These are phyloP conservation scores for Geococcyx californianus DNA, from an alignment of 2,113 vertebrate genomes.

Conservation along the genomic window DNA sequence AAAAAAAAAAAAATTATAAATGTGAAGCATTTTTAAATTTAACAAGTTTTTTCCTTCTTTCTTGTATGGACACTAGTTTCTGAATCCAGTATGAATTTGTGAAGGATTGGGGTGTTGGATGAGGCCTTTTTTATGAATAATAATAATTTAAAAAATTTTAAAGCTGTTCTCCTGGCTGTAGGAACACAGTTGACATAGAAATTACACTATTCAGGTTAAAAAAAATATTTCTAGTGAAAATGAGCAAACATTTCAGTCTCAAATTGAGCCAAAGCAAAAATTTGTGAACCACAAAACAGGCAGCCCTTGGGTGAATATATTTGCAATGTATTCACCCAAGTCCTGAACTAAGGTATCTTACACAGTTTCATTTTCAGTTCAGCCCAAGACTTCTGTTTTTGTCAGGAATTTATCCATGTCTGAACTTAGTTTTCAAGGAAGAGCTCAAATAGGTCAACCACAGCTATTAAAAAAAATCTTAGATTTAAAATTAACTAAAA, in stretches of 20 bases:
- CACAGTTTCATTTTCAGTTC: not conserved
- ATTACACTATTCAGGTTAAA: not conserved
- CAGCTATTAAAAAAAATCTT: not conserved
- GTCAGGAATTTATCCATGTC: not conserved
- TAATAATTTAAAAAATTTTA: not conserved
- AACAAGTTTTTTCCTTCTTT: not conserved
- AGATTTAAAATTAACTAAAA: not conserved
- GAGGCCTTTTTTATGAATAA: not conserved
- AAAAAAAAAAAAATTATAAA: not conserved
- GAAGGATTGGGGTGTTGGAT: not conserved
- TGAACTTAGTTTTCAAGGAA: not conserved
- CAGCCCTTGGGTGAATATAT: not conserved
- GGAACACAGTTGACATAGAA: not conserved
- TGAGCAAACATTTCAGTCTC: not conserved
- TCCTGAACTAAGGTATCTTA: not conserved
- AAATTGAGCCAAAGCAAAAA: not conserved
- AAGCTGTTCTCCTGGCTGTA: not conserved
- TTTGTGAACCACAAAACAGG: not conserved
- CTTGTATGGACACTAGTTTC: not conserved
- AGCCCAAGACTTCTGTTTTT: not conserved
- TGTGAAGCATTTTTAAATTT: not conserved
- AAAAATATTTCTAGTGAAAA: not conserved
- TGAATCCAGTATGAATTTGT: not conserved
- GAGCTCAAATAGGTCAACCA: not conserved
- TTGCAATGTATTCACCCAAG: not conserved